Base-by-base conservation (phyloP, 2,888 invertebrate species). In the Lasioglossum calceatum region DNA sequence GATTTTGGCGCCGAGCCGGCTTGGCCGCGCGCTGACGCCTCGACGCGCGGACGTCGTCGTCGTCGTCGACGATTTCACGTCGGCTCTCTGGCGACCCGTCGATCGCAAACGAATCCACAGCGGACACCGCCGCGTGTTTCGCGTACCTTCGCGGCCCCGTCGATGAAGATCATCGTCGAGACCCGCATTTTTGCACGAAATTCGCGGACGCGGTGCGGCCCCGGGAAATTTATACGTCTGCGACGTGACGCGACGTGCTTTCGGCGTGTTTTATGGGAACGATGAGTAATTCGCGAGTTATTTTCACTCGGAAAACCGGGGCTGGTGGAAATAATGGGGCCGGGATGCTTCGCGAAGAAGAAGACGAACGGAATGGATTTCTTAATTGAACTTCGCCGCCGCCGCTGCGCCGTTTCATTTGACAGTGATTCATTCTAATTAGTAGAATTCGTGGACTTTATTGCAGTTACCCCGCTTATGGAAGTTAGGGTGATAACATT, bases 1-100 rank as follows among this genome's bases (percentile, higher is more conserved):
- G 93, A 93, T 94, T 94, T 95, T 95, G 95, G 95, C 95, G 92
- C 89, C 93, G 94, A 92, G 94, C 94, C 94, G 93, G 93, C 92
- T 94, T 94, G 94, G 89, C 92, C 89, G 91, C 84, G 90, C 89
- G 88, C 89, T 88, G 89, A 89, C 90, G 88, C 82, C 91, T 81
- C 87, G 90, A 88, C 88, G 89, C 88, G 89, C 83, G 89, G 87
- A 86, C n/a, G n/a, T n/a, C n/a, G n/a, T n/a, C 87, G 89, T 89
- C 88, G 85, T 64, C 32, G 64, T 10, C 32, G 50, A 32, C 81
- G 77, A 42, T 58, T 58, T 75, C 50, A 10, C 47, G 64, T 27
- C 64, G 14, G 58, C 58, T n/a, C n/a, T 23, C 64, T 36, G 67
- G 19, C 67, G 70, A 12, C 72, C 19, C 36, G 50, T 23, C n/a